These are phyloP conservation scores for Microcebus ravelobensis DNA, from an alignment of 2,113 vertebrate species.

Conservation along the genomic window DNA sequence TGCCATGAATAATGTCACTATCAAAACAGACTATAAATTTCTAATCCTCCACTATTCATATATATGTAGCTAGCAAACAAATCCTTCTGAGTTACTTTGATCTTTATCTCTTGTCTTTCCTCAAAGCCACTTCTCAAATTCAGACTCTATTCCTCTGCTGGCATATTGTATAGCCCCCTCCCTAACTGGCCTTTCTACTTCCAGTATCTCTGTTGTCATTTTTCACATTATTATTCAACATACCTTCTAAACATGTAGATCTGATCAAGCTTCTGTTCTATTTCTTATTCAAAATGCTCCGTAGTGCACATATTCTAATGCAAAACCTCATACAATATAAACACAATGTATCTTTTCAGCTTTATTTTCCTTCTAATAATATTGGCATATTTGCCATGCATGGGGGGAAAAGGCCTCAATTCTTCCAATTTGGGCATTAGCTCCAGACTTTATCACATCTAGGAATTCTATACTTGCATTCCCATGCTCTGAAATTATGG, in stretches of 20 bases:
- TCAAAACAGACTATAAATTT: neutral
- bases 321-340: neutral
- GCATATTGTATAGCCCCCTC: neutral
- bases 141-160: neutral
- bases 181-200: neutral
- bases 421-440: neutral
- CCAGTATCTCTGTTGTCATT: neutral
- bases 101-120: neutral
- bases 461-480: neutral
- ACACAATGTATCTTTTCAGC: neutral
- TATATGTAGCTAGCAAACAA: neutral
- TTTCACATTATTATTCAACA: neutral
- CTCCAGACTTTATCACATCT: neutral
- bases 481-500: neutral
- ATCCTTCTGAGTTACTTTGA: neutral
- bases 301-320: neutral
- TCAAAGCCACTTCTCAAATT: neutral
- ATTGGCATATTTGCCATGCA: neutral
- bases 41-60: neutral
- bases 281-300: neutral
- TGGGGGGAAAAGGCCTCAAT: neutral
- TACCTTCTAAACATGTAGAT: neutral
- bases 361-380: neutral
- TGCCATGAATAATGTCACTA: neutral
- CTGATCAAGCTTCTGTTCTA: neutral